Evolutionary conservation across 2,113 vertebrate genomes (phyloP).

Genomic region (Bubo scandiacus): DNA sequence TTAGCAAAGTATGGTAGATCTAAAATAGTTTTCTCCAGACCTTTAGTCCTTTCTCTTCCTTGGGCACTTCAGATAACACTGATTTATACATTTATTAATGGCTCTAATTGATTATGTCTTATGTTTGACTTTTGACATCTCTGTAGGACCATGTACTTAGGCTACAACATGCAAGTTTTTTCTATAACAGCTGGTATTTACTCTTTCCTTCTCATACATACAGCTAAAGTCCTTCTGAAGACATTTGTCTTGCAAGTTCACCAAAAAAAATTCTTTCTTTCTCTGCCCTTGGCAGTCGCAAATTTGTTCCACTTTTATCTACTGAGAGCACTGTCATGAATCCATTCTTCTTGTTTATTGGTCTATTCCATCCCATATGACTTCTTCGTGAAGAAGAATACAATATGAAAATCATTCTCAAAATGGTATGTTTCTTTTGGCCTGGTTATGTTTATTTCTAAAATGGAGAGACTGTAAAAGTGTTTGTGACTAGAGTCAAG

Average conservation of each 20-base stretch:
- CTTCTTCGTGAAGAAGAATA: not conserved
- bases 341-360: not conserved
- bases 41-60: not conserved
- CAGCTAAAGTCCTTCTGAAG: not conserved
- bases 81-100: not conserved
- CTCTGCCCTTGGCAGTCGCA: not conserved
- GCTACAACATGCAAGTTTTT: not conserved
- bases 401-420: not conserved
- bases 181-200: not conserved
- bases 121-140: not conserved
- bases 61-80: not conserved
- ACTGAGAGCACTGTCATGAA: not conserved
- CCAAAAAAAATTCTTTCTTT: not conserved
- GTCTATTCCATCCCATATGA: not conserved
- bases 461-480: not conserved
- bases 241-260: not conserved
- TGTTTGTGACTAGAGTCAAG: not conserved
- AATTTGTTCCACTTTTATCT: not conserved
- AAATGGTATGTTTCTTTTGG: not conserved
- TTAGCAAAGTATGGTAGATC: not conserved
- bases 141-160: not conserved
- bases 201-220: not conserved
- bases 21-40: not conserved
- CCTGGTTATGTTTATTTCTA: not conserved
- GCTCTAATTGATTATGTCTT: not conserved